Evolutionary conservation across 2,888 invertebrate species (phyloP), one percentile per base, ranked within the genome.

Genomic region (Drosophila nr. perissopoda): DNA sequence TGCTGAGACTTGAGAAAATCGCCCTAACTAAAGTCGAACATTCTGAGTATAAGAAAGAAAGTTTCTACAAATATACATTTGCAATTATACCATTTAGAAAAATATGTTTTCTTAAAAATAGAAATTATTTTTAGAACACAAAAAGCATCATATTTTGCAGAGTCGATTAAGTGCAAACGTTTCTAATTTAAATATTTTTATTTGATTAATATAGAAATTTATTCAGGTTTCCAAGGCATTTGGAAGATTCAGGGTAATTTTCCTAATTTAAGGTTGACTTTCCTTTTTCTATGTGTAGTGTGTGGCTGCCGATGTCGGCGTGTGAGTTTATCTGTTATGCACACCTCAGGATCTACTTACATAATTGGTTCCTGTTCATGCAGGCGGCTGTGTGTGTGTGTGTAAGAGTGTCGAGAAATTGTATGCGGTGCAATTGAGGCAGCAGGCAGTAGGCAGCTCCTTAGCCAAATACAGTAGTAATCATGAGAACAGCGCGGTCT

Each of bases 291-390:
- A 38, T 1, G 56, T 56, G 40, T 8, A 56, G 42, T 65, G 27
- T 21, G 66, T 58, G 21, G 53, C 31, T 72, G 52, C 64, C 69
- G 38, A 57, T 69, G 70, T 58, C 46, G 57, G 52, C 69, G 52
- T 74, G 64, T 58, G 40, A 66, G 59, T 51, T 70, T 58, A 76
- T 80, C 70, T 72, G 64, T 78, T 87, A 81, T 84, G 88, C 80
- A 80, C 88, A 84, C 74, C 74, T 76, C 58, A 82, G 91, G 75
- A 89, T 88, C 82, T 90, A 88, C 85, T 89, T 84, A 88, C 88
- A 83, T 90, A 88, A 88, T 89, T 90, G 87, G 73, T 72, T 69
- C 33, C 59, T 62, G 61, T 36, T 25, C 34, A 48, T 52, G 49
- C 53, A 7, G 21, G 52, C 62, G 56, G 42, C 21, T 49, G 61